These are phyloP conservation scores for Macrochelys suwanniensis DNA, from an alignment of 2,797 vertebrate species.

Conservation along the genomic window DNA sequence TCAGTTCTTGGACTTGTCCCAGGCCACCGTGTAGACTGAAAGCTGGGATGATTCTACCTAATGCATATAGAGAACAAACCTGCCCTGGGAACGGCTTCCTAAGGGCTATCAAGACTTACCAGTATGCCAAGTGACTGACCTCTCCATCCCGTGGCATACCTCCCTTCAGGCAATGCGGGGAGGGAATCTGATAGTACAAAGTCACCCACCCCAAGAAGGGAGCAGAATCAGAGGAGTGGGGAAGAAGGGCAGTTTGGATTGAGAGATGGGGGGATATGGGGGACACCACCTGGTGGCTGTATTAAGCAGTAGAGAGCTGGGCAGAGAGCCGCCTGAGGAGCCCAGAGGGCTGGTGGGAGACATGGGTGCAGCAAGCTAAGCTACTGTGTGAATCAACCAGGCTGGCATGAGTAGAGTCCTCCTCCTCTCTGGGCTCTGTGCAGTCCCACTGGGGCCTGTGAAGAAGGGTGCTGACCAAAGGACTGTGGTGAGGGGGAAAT, in stretches of 20 bases:
- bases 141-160: not conserved
- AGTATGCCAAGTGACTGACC: not conserved
- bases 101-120: not conserved
- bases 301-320: not conserved
- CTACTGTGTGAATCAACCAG: not conserved
- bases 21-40: not conserved
- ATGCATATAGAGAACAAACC: not conserved
- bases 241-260: not conserved
- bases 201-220: not conserved
- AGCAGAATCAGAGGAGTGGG: not conserved
- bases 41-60: not conserved
- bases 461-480: not conserved
- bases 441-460: not conserved
- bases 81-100: not conserved
- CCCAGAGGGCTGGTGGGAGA: not conserved
- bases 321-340: not conserved
- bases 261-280: not conserved
- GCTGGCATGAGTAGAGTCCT: not conserved
- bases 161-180: too few species aligned
- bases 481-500: not conserved
- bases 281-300: accelerated
- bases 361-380: not conserved
- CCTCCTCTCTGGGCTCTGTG: not conserved
- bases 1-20: too few species aligned
- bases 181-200: not conserved